These are phyloP conservation scores for Eulacestoma nigropectus DNA, from an alignment of 2,113 vertebrate species.

Conservation along the genomic window DNA sequence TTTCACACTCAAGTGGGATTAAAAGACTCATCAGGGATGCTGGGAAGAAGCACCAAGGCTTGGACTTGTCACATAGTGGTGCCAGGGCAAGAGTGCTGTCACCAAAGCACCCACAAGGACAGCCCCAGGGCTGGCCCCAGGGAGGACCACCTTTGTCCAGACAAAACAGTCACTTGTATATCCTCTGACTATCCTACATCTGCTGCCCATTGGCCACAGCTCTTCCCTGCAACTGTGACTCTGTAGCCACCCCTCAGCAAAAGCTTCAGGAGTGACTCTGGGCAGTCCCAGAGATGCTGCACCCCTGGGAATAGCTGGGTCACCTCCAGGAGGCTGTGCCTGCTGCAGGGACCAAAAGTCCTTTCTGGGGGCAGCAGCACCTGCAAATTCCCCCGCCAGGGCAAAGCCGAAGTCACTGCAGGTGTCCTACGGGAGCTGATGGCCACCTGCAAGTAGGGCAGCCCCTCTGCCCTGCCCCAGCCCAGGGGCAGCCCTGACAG, in stretches of 20 bases:
- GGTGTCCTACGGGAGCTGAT: accelerated
- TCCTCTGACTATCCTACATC: accelerated
- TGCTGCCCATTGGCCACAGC: not conserved
- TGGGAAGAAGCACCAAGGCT: not conserved
- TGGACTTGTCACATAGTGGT: not conserved
- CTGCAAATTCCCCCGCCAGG: not conserved
- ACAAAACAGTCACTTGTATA: not conserved
- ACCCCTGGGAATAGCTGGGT: not conserved
- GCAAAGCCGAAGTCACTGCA: not conserved
- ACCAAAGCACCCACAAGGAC: not conserved
- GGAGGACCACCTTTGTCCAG: not conserved
- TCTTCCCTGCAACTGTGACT: not conserved
- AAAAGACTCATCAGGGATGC: not conserved
- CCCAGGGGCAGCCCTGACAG: not conserved
- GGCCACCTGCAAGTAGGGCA: not conserved
- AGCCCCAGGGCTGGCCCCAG: not conserved
- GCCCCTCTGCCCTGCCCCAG: not conserved
- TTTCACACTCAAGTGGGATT: not conserved
- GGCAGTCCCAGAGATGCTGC: not conserved
- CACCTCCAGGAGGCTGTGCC: not conserved
- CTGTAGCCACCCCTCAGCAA: not conserved
- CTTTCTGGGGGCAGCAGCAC: not conserved
- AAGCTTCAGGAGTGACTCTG: not conserved
- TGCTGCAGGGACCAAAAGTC: not conserved
- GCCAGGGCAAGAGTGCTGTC: not conserved